Conservation (phyloP, 2,113 vertebrate species). For the Neoarius graeffei region DNA sequence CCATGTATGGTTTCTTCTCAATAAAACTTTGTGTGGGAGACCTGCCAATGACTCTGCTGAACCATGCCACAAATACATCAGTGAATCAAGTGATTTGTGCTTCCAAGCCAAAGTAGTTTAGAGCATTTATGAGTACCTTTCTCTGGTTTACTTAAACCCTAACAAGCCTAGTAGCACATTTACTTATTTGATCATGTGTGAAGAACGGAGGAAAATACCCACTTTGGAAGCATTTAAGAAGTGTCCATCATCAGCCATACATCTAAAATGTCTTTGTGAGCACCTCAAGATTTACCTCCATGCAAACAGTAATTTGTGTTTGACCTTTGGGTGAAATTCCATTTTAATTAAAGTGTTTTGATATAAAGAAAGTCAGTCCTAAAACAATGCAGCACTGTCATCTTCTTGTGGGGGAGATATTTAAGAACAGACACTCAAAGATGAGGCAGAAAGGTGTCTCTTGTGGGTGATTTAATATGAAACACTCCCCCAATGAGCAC, state of each 20-base stretch:
- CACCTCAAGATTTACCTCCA: background rate
- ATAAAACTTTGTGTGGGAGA: slow-evolving; percentile 17
- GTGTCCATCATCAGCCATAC: background rate
- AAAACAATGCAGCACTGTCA: slow-evolving; percentile 34
- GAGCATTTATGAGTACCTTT: background rate
- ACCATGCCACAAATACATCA: background rate
- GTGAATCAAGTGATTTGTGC: background rate
- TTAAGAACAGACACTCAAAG: slow-evolving; percentile 26
- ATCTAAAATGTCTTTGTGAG: background rate
- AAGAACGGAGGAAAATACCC: background rate
- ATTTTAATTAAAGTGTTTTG: slow-evolving; percentile 41
- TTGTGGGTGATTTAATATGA: slow-evolving; percentile 44
- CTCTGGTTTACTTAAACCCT: background rate
- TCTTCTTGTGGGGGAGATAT: slow-evolving; percentile 16
- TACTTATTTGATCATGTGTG: background rate
- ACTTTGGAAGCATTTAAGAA: slow-evolving; percentile 1
- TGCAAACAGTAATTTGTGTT: background rate
- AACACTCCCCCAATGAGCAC: slow-evolving; percentile 29
- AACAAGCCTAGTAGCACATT: background rate
- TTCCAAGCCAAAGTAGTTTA: background rate
- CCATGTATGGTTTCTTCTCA: slow-evolving; percentile 1
- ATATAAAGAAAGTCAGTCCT: background rate
- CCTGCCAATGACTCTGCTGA: background rate
- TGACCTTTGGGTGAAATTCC: slow-evolving; percentile 16
- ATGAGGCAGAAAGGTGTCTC: slow-evolving; percentile 35